Evolutionary conservation across 2,113 vertebrate genomes (phyloP).

Genomic region (Grantiella picta): DNA sequence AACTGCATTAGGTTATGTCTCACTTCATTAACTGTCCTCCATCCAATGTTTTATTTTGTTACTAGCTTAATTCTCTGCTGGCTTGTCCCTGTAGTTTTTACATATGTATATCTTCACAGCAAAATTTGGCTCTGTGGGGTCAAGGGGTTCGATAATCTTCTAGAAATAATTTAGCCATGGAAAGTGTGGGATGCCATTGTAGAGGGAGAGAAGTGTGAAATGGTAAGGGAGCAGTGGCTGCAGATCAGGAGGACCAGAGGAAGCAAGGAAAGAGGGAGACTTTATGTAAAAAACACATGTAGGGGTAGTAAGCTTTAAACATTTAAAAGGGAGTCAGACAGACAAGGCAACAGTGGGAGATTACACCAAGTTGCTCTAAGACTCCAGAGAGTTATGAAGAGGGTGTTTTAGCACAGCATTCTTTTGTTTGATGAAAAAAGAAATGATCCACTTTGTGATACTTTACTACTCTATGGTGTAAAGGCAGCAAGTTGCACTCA

Average conservation of each 20-base stretch:
- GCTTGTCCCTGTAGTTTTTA: background rate
- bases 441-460: background rate
- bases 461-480: background rate
- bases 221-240: background rate
- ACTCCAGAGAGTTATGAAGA: background rate
- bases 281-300: background rate
- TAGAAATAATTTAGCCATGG: background rate
- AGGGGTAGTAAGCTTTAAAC: background rate
- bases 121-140: background rate
- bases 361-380: rapidly evolving
- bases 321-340: background rate
- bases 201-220: background rate
- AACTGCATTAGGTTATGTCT: background rate
- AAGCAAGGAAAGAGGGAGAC: background rate
- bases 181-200: background rate
- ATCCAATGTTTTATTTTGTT: background rate
- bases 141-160: background rate
- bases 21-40: background rate
- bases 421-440: background rate
- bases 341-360: background rate
- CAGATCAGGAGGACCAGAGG: background rate
- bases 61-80: background rate
- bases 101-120: background rate
- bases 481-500: background rate
- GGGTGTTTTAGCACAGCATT: background rate